These are phyloP conservation scores for Euglossa dilemma DNA, from an alignment of 1,140 invertebrate genomes.

Conservation along the genomic window DNA sequence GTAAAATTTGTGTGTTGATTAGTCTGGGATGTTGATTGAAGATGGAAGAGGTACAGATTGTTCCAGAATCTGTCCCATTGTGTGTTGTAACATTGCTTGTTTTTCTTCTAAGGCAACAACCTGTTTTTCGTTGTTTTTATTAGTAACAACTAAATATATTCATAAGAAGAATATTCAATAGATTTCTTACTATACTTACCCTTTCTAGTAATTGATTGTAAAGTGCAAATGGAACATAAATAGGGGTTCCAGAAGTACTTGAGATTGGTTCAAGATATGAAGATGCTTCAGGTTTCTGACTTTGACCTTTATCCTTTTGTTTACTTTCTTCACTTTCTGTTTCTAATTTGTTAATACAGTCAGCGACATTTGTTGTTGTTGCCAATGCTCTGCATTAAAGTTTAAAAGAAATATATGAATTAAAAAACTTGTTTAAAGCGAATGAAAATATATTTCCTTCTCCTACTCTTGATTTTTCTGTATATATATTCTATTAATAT, in stretches of 20 bases:
- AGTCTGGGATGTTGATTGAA: constrained; percentile 70
- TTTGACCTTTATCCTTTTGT: constrained; percentile 72
- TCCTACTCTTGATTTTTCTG: not conserved
- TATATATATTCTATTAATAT: constrained; percentile 4
- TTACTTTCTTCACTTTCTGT: constrained; percentile 70
- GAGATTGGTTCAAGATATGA: constrained; percentile 58
- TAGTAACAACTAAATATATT: constrained; percentile 17
- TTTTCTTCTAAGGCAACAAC: constrained; percentile 77
- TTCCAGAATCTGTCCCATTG: constrained; percentile 75
- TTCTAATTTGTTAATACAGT: constrained; percentile 63
- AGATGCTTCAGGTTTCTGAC: constrained; percentile 52
- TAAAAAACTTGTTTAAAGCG: not conserved
- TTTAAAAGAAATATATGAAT: not conserved
- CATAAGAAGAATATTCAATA: not conserved
- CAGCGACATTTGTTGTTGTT: constrained; percentile 49
- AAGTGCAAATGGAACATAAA: constrained; percentile 79
- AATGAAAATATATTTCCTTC: not conserved
- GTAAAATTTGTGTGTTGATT: constrained; percentile 56
- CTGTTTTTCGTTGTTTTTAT: constrained; percentile 63
- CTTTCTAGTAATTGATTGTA: constrained; percentile 79
- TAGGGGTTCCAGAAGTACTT: constrained; percentile 60
- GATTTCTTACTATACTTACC: constrained; percentile 65
- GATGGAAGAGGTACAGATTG: constrained; percentile 70
- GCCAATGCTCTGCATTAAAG: constrained; percentile 19
- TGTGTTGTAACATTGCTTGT: constrained; percentile 75